Percentiles rank a stretch among this genome's conserved stretches.
Evolutionary conservation across 2,797 vertebrate species (phyloP).

Genomic region (Myotis vivesi): DNA sequence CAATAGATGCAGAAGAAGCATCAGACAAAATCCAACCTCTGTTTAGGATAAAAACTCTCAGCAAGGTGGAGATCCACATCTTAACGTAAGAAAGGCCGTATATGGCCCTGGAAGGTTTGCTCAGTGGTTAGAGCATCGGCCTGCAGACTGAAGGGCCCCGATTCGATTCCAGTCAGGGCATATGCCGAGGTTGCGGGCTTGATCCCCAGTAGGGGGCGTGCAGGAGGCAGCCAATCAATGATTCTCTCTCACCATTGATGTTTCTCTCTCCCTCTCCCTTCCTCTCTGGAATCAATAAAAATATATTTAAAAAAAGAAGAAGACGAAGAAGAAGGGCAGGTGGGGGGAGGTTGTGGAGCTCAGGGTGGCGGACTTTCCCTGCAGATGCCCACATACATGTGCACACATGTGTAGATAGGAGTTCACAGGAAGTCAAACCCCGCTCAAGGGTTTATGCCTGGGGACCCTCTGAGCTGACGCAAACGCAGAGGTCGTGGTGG

Average conservation of each 20-base stretch:
- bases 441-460: neutral
- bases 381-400: accelerated
- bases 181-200: neutral
- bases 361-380: neutral
- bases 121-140: neutral
- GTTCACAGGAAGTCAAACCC: neutral
- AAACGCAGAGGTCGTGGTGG: no score
- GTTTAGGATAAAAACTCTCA: neutral
- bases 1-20: neutral
- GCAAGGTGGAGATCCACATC: neutral
- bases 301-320: neutral
- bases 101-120: no score
- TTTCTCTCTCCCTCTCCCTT: neutral
- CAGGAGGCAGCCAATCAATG: neutral
- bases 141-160: neutral
- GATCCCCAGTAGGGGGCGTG: no score
- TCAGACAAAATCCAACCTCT: neutral
- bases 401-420: accelerated
- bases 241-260: neutral
- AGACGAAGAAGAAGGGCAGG: neutral
- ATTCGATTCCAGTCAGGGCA: neutral
- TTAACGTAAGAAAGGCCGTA: no score
- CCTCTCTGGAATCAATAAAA: no score
- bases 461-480: no score
- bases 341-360: neutral